Conservation (phyloP, 2,888 invertebrate species). For the Cancer borealis region DNA sequence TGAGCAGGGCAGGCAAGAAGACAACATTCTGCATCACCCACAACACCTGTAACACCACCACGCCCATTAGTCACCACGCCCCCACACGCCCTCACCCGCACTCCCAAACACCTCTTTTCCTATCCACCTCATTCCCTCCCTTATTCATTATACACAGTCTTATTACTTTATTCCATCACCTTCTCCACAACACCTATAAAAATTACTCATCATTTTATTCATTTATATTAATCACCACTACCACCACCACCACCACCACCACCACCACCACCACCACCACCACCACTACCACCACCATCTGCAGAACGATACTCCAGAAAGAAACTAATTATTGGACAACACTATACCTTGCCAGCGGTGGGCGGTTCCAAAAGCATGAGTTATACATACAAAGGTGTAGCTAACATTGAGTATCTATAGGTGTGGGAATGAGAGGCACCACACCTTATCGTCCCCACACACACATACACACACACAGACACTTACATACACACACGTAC, state of each 20-base stretch:
- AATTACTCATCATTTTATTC: not conserved
- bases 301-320: not conserved
- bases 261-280: not conserved
- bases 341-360: not conserved
- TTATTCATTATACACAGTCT: not conserved
- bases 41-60: slow-evolving; percentile 48
- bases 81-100: not conserved
- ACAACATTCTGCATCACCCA: slow-evolving; percentile 62
- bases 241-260: not conserved
- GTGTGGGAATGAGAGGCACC: not conserved
- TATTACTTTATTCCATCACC: not conserved
- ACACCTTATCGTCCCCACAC: not conserved
- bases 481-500: not conserved
- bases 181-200: not conserved
- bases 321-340: slow-evolving; percentile 44
- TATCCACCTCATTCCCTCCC: not conserved
- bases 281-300: not conserved
- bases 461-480: not conserved
- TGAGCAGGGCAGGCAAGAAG: slow-evolving; percentile 53
- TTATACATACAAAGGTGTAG: not conserved
- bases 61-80: not conserved
- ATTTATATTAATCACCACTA: not conserved
- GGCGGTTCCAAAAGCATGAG: not conserved
- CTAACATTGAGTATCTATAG: not conserved
- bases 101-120: not conserved